phyloP scores from a whole-genome alignment of 2,113 vertebrate species.

The Corydoras sp. region DNA sequence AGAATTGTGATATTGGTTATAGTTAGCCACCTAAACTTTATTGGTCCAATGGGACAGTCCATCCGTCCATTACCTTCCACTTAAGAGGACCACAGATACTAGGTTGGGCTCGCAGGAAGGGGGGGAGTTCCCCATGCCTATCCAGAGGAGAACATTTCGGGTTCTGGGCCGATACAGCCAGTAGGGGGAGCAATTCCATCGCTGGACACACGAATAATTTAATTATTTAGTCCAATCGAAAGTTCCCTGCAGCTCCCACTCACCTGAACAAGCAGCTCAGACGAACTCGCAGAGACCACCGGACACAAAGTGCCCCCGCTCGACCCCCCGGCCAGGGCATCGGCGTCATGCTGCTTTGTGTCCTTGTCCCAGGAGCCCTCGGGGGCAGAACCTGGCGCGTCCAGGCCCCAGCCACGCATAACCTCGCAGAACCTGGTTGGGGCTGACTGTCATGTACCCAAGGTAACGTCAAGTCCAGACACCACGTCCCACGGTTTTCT shows the following conservation, averaged over 20 bases:
- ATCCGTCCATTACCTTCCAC: too few species aligned
- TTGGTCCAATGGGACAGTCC: too few species aligned
- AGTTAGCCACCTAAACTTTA: too few species aligned
- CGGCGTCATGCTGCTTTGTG: constrained; percentile 6
- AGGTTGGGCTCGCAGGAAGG: too few species aligned
- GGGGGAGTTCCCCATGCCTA: too few species aligned
- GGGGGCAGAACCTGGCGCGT: constrained; percentile 49
- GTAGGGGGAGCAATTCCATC: too few species aligned
- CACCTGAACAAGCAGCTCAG: constrained; percentile 51
- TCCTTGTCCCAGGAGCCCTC: constrained; percentile 66
- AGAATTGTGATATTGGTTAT: too few species aligned
- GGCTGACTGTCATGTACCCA: constrained; percentile 99
- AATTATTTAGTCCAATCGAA: too few species aligned
- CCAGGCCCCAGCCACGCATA: constrained; percentile 49
- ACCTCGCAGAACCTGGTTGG: constrained; percentile 87
- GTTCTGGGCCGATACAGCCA: too few species aligned
- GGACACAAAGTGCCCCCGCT: constrained; percentile 13
- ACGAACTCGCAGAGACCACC: constrained; percentile 14
- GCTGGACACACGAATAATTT: too few species aligned
- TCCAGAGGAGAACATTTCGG: too few species aligned
- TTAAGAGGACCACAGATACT: too few species aligned
- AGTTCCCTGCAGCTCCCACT: constrained; percentile 55
- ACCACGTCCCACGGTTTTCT: constrained; percentile 97
- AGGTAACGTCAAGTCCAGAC: constrained; percentile 96
- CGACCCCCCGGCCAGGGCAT: constrained; percentile 11